phyloP scores from a whole-genome alignment of 2,888 invertebrate genomes.

The Caprella mutica region DNA sequence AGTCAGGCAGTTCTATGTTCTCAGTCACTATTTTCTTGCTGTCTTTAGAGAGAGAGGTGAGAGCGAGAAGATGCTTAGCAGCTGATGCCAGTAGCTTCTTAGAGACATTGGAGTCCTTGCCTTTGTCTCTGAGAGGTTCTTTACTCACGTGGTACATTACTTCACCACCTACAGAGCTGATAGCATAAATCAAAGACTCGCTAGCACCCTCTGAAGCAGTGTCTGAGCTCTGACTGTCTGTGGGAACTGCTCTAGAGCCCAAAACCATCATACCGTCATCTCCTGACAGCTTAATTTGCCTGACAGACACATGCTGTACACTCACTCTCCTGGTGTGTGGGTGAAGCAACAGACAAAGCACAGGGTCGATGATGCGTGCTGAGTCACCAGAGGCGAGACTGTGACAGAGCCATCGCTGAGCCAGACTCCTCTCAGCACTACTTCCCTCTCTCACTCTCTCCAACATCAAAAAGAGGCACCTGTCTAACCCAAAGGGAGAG shows the following conservation, averaged over 20 bases:
- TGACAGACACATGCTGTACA: conserved; percentile 52
- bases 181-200: conserved; percentile 59
- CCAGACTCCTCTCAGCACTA: conserved; percentile 52
- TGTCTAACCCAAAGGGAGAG: conserved; percentile 1
- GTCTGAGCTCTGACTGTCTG: neutral
- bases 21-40: conserved; percentile 42
- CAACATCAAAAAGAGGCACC: conserved; percentile 59
- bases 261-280: conserved; percentile 3
- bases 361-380: conserved; percentile 62
- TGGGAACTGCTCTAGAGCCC: no score
- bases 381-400: conserved; percentile 62
- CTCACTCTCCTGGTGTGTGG: conserved; percentile 69
- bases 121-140: conserved; percentile 39
- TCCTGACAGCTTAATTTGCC: no score
- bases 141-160: conserved; percentile 53
- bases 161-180: conserved; percentile 68
- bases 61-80: conserved; percentile 46
- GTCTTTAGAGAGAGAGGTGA: conserved; percentile 46
- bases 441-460: conserved; percentile 53
- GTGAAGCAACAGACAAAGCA: conserved; percentile 61
- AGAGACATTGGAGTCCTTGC: conserved; percentile 38
- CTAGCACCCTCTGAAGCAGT: conserved; percentile 10
- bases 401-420: conserved; percentile 62
- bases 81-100: conserved; percentile 40
- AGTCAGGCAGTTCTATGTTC: conserved; percentile 41